Evolutionary conservation across 1,140 invertebrate species (phyloP), one percentile per base, ranked within the genome.

Genomic region (Marisa cornuarietis): DNA sequence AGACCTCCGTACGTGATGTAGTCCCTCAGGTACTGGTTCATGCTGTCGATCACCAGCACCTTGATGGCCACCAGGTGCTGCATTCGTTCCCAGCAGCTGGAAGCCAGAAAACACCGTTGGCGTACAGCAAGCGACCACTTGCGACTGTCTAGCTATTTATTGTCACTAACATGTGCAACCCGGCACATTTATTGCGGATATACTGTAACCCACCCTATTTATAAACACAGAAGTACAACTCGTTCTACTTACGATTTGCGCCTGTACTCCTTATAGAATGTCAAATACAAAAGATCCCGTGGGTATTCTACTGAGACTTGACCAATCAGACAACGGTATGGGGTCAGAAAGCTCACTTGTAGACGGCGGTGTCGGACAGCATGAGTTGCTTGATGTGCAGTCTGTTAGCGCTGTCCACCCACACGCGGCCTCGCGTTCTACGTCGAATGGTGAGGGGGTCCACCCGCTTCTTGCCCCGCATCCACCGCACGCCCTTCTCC

Each of bases 51-150:
- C 42, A 94, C 92, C 49, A 92, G 87, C 14, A 95, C 85, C 81
- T 92, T 90, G 24, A 94, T 91, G n/a, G 92, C 92, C 62, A 94
- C 94, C 20, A 92, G 91, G 52, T 94, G 87, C 72, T 92, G 87
- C 71, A 92, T 90, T 79, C 91, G 86, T 87, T 94, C 92, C 94
- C 94, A 95, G 87, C 95, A 95, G 88, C 94, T 95, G 87, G 78
- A 91, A 91, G 54, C 54, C 54, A 58, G 54, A 58, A 11, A 58
- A 0, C 8, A 8, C 0, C 16, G 11, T 3, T 18, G 54, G 4
- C 54, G 16, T 6, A 9, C 4, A 58, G 54, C 31, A 42, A 42
- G 31, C 31, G 6, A 1, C 31, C 0, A 0, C 31, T 0, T 42
- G 31, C 31, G 31, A 42, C 31, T 6, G 31, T 42, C 31, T 42